A percentile compares a stretch with the other conserved stretches of the same genome.
Evolutionary conservation across 2,797 vertebrate genomes (phyloP).

Genomic region (Catamblyrhynchus diadema): DNA sequence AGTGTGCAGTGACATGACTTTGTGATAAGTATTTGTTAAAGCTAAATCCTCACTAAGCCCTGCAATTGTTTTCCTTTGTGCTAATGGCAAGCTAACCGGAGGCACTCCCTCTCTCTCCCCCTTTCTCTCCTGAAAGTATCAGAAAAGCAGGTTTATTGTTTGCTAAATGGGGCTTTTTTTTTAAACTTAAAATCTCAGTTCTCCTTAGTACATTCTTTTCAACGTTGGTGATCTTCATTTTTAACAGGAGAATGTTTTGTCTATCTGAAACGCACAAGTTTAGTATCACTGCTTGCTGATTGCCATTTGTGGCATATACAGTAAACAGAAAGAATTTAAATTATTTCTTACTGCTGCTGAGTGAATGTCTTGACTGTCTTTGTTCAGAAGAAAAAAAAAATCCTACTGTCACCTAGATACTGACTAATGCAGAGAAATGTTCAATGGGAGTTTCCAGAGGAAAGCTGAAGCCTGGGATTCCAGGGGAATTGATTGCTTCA

Average conservation of each 20-base stretch:
- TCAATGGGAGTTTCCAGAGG: neutral
- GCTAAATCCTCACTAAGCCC: constrained; percentile 53
- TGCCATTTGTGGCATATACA: neutral
- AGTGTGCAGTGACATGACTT: constrained; percentile 16
- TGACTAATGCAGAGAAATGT: neutral
- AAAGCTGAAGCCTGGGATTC: neutral
- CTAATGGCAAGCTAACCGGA: neutral
- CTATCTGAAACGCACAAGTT: neutral
- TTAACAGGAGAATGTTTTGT: neutral
- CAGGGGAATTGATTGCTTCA: neutral
- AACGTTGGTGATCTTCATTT: neutral
- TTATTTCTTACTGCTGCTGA: neutral
- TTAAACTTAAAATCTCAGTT: neutral
- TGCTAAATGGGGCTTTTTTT: neutral
- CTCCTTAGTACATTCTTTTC: neutral
- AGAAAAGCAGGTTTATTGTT: constrained; percentile 6
- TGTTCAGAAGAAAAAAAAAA: neutral
- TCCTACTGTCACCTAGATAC: neutral
- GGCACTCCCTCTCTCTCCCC: neutral
- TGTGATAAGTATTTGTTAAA: constrained; percentile 41
- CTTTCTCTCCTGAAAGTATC: neutral
- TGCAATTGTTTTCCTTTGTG: constrained; percentile 39
- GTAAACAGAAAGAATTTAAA: neutral
- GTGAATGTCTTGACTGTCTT: neutral
- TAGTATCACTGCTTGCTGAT: neutral